phyloP scores from a whole-genome alignment of 2,797 vertebrate genomes.

The Pogonophryne albipinna region DNA sequence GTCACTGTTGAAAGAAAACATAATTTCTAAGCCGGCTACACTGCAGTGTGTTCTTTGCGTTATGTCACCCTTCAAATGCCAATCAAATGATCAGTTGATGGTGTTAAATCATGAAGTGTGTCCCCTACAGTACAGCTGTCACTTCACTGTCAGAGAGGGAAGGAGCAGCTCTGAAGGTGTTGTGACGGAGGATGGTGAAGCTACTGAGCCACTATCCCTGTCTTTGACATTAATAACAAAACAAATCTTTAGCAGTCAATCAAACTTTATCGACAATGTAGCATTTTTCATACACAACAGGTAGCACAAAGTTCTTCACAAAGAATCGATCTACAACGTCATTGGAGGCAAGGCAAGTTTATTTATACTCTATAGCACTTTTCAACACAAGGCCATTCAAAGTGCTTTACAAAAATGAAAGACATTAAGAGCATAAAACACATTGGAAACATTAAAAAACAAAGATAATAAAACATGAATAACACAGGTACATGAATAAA shows the following conservation, averaged over 20 bases:
- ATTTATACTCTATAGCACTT: no score
- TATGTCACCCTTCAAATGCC: slow-evolving; percentile 13
- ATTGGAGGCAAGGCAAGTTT: no score
- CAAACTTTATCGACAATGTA: no score
- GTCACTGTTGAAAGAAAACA: slow-evolving; percentile 11
- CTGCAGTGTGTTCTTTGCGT: slow-evolving; percentile 7
- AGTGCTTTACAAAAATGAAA: no score
- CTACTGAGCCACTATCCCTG: not conserved
- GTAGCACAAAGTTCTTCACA: no score
- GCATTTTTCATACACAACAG: no score
- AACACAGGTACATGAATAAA: no score
- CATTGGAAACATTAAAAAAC: no score
- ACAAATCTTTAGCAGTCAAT: not conserved
- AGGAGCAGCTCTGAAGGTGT: not conserved
- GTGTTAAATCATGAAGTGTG: not conserved
- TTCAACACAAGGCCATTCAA: no score
- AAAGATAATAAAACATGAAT: no score
- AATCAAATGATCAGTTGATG: not conserved
- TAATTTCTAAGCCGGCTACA: not conserved
- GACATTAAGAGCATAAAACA: no score
- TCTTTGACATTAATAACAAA: not conserved
- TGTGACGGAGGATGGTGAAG: not conserved
- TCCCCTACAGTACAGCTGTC: slow-evolving; percentile 5
- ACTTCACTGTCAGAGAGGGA: not conserved
- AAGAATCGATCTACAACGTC: no score